Evolutionary conservation across 2,888 invertebrate genomes (phyloP).

Genomic region (Lycocerus yunnanus): DNA sequence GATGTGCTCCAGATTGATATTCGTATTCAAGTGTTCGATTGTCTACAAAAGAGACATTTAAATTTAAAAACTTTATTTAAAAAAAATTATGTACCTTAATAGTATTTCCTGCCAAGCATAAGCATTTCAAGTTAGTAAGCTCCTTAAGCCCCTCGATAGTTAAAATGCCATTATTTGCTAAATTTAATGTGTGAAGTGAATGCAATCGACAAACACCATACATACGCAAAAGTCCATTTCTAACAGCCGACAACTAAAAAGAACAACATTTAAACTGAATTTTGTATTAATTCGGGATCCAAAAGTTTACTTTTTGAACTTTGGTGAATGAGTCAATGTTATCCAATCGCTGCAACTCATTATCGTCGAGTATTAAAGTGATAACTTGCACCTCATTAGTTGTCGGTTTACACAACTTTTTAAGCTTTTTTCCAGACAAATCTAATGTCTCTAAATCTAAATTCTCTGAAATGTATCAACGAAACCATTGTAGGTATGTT

Average conservation of each 20-base stretch:
- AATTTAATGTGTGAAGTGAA: slow-evolving; percentile 77
- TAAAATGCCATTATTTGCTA: slow-evolving; percentile 86
- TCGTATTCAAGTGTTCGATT: slow-evolving; percentile 87
- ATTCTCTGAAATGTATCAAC: slow-evolving; percentile 9
- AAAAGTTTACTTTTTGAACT: slow-evolving; percentile 69
- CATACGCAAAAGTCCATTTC: slow-evolving; percentile 87
- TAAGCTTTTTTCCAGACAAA: slow-evolving; percentile 77
- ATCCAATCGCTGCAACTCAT: slow-evolving; percentile 85
- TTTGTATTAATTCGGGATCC: neutral
- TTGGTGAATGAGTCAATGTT: slow-evolving; percentile 82
- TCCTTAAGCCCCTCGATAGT: slow-evolving; percentile 90
- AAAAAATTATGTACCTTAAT: slow-evolving; percentile 68
- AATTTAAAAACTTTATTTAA: neutral
- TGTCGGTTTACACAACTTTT: slow-evolving; percentile 78
- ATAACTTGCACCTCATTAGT: slow-evolving; percentile 71
- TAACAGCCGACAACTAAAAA: slow-evolving; percentile 79
- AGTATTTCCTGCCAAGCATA: slow-evolving; percentile 87
- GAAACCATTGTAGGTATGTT: neutral
- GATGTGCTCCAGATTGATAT: slow-evolving; percentile 78
- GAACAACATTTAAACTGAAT: slow-evolving; percentile 11
- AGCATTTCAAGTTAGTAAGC: slow-evolving; percentile 75
- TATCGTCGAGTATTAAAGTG: slow-evolving; percentile 80
- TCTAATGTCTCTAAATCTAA: slow-evolving; percentile 64
- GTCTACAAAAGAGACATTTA: slow-evolving; percentile 57
- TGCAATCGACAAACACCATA: slow-evolving; percentile 81